Percentiles rank a stretch among this genome's conserved stretches.
Evolutionary conservation across 2,888 invertebrate species (phyloP).

Genomic region (Chymomyza fuscimana): DNA sequence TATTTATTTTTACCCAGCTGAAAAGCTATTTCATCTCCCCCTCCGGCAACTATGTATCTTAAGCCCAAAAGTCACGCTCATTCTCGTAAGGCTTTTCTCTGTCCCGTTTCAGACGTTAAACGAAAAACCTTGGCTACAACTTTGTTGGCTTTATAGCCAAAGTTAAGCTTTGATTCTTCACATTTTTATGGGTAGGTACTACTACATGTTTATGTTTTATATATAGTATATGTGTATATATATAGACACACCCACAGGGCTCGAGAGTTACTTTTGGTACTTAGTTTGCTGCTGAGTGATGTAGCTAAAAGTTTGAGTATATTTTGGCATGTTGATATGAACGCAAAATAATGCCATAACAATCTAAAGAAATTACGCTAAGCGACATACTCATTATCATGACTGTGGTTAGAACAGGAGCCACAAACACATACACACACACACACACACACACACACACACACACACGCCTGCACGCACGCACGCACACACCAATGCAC

Average conservation of each 20-base stretch:
- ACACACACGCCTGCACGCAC: not conserved
- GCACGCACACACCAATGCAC: not conserved
- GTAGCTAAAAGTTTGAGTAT: not conserved
- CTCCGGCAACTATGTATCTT: too few species aligned
- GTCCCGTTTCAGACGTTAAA: not conserved
- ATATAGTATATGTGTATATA: not conserved
- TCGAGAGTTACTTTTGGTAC: not conserved
- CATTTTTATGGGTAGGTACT: not conserved
- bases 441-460: not conserved
- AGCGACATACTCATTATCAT: conserved; percentile 71
- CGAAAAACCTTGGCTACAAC: not conserved
- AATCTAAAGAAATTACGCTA: conserved; percentile 70
- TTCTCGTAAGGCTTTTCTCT: not conserved
- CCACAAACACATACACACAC: not conserved
- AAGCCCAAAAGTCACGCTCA: not conserved
- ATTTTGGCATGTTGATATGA: not conserved
- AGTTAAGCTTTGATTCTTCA: not conserved
- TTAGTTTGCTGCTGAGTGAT: not conserved
- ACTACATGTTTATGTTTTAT: not conserved
- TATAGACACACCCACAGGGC: not conserved
- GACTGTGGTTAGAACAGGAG: conserved; percentile 24
- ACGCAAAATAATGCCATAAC: conserved; percentile 62
- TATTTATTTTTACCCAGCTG: too few species aligned
- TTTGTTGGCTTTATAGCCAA: not conserved
- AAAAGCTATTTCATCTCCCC: too few species aligned